phyloP scores from a whole-genome alignment of 1,140 invertebrate genomes.

The Drosophila nannoptera region DNA sequence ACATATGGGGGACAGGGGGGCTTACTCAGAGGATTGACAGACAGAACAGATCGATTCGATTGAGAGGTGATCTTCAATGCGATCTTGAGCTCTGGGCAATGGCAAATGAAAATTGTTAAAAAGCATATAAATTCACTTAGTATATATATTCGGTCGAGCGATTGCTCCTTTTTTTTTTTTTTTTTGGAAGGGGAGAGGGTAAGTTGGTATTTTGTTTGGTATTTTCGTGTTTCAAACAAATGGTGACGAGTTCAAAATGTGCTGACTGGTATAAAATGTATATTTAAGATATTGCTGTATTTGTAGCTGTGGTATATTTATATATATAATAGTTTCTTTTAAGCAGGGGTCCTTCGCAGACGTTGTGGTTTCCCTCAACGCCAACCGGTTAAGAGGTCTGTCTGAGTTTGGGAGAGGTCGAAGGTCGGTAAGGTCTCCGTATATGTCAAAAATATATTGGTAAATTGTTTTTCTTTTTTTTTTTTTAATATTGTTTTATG shows the following conservation, averaged over 20 bases:
- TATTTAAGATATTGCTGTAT: conserved; percentile 48
- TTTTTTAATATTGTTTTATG: conserved; percentile 15
- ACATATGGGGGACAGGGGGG: not conserved
- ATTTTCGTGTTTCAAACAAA: conserved; percentile 39
- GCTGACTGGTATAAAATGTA: conserved; percentile 48
- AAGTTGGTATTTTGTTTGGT: conserved; percentile 27
- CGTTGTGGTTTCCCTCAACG: conserved; percentile 18
- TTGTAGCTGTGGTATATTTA: conserved; percentile 38
- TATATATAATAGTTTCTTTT: conserved; percentile 7
- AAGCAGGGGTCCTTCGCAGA: conserved; percentile 24
- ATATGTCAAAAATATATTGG: not conserved
- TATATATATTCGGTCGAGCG: conserved; percentile 11
- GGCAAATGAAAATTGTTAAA: conserved; percentile 62
- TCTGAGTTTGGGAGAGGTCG: conserved; percentile 12
- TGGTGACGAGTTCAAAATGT: conserved; percentile 65
- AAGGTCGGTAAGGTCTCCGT: conserved; percentile 10
- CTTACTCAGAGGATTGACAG: conserved; percentile 8
- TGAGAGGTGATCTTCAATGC: conserved; percentile 10
- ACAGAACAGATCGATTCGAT: conserved; percentile 3
- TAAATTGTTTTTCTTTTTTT: conserved; percentile 29
- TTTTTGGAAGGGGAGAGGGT: conserved; percentile 12
- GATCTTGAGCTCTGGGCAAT: conserved; percentile 27
- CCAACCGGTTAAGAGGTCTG: conserved; percentile 16
- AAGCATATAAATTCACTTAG: conserved; percentile 45
- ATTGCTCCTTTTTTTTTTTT: conserved; percentile 17